Percentiles rank a stretch among this genome's conserved stretches.
These are phyloP conservation scores for Drosophila mettleri DNA, from an alignment of 2,888 invertebrate genomes.

Conservation along the genomic window DNA sequence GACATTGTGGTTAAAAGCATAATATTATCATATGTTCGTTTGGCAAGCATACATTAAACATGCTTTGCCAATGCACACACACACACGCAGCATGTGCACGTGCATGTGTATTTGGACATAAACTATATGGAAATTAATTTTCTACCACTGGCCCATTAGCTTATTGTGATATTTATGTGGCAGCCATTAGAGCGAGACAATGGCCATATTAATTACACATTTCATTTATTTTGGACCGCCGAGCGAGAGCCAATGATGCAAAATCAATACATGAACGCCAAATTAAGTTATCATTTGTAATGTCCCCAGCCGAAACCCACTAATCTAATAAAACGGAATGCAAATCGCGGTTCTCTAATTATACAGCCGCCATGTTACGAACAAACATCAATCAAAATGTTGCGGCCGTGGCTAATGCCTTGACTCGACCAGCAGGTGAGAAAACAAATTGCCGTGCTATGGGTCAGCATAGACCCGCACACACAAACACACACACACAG, in stretches of 20 bases:
- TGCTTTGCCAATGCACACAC: conserved; percentile 15
- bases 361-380: conserved; percentile 45
- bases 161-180: conserved; percentile 69
- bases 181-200: conserved; percentile 67
- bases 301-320: conserved; percentile 16
- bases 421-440: conserved; percentile 54
- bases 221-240: conserved; percentile 63
- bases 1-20: conserved; percentile 76
- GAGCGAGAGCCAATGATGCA: conserved; percentile 47
- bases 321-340: conserved; percentile 72
- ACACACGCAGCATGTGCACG: conserved; percentile 10
- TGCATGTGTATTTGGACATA: conserved; percentile 8
- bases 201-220: conserved; percentile 73
- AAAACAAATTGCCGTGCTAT: conserved; percentile 69
- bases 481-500: conserved; percentile 9
- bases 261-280: conserved; percentile 59
- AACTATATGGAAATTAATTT: conserved; percentile 70
- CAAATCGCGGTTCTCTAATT: conserved; percentile 64
- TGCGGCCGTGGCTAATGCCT: conserved; percentile 9
- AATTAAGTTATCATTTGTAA: conserved; percentile 64
- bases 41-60: conserved; percentile 25
- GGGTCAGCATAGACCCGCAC: conserved; percentile 50
- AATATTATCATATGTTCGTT: conserved; percentile 75
- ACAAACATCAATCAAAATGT: conserved; percentile 71
- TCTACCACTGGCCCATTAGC: conserved; percentile 58